Evolutionary conservation across 2,797 vertebrate species (phyloP).

Genomic region (Enteromius argenteus): DNA sequence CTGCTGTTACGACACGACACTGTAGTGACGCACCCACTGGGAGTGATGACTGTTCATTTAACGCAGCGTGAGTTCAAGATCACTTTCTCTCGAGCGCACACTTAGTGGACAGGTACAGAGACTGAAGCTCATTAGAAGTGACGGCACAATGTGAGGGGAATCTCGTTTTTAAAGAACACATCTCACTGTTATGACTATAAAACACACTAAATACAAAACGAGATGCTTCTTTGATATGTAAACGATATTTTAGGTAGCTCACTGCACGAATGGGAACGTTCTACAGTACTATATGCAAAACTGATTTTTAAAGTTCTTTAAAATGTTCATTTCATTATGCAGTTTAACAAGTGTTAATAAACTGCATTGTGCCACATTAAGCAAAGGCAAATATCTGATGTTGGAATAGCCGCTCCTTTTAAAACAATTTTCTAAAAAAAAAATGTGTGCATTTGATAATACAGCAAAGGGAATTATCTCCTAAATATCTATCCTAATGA

Average conservation of each 20-base stretch:
- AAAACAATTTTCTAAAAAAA: not conserved
- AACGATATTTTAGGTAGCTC: not conserved
- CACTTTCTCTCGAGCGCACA: constrained; percentile 23
- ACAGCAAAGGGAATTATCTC: not conserved
- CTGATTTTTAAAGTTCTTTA: not conserved
- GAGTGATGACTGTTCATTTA: constrained; percentile 59
- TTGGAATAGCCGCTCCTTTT: not conserved
- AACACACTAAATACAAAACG: not conserved
- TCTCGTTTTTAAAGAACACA: not conserved
- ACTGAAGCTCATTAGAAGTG: constrained; percentile 17
- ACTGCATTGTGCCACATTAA: not conserved
- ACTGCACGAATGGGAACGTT: not conserved
- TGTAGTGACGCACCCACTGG: constrained; percentile 64
- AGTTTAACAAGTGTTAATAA: not conserved
- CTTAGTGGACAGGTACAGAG: constrained; percentile 18
- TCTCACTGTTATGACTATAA: not conserved
- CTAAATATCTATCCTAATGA: too few species aligned
- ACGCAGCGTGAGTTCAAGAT: constrained; percentile 27
- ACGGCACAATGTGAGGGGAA: constrained; percentile 10
- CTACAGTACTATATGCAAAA: not conserved
- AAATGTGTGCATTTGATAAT: not conserved
- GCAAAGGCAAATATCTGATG: not conserved
- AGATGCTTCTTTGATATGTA: not conserved
- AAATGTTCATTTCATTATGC: not conserved
- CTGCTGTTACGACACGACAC: constrained; percentile 72